phyloP scores from a whole-genome alignment of 2,888 invertebrate genomes.

The Cryptocephalus primarius region DNA sequence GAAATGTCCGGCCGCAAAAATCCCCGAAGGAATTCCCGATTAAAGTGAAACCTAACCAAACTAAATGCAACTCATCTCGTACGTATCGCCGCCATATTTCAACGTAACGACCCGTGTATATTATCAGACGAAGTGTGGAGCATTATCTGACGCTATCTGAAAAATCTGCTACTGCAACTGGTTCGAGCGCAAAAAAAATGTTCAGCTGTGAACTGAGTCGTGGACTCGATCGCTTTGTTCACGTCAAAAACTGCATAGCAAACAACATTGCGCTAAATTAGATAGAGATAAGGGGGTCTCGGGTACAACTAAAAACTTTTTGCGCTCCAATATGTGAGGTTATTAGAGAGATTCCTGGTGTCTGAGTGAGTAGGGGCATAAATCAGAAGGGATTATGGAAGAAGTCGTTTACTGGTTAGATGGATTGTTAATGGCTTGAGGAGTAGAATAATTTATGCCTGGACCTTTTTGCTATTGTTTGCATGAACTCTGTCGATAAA shows the following conservation, averaged over 20 bases:
- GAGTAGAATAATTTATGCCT: too few species aligned
- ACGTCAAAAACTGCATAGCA: constrained; percentile 29
- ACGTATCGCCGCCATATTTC: constrained; percentile 29
- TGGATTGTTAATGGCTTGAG: too few species aligned
- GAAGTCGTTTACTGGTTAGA: too few species aligned
- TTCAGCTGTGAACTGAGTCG: constrained; percentile 17
- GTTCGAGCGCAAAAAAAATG: constrained; percentile 19
- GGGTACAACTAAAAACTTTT: constrained; percentile 11
- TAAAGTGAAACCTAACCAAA: background rate
- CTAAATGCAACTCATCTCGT: constrained; percentile 20
- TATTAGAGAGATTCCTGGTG: constrained; percentile 14
- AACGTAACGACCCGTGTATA: constrained; percentile 23
- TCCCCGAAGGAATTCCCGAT: too few species aligned
- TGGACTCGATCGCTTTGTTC: constrained; percentile 27
- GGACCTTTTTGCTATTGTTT: too few species aligned
- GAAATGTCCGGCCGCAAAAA: too few species aligned
- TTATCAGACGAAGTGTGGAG: constrained; percentile 14
- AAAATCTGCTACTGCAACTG: constrained; percentile 30
- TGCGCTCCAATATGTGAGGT: constrained; percentile 10
- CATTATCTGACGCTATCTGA: constrained; percentile 20
- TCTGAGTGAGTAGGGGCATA: constrained; percentile 7
- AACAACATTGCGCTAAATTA: constrained; percentile 29
- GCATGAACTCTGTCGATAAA: too few species aligned
- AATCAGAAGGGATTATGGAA: constrained; percentile 9
- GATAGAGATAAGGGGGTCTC: constrained; percentile 22